Conservation (phyloP, 2,888 invertebrate species). For the Phytoseiulus persimilis region DNA sequence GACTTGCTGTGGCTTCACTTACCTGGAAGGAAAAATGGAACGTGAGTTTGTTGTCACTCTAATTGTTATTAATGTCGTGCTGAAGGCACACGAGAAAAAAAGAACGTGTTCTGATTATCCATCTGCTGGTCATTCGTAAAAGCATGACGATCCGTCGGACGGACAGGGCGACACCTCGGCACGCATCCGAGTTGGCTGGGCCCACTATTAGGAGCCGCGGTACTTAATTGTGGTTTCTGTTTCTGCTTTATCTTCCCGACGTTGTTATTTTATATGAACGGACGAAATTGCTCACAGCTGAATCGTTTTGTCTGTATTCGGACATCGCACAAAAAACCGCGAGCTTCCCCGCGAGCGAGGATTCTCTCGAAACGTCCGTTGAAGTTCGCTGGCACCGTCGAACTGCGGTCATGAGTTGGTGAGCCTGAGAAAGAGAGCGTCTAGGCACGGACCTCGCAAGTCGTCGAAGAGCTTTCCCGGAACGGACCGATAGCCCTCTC, state of each 20-base stretch:
- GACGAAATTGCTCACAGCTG: neutral
- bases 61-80: neutral
- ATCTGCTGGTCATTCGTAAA: neutral
- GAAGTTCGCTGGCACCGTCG: neutral
- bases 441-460: neutral
- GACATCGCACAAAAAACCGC: neutral
- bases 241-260: neutral
- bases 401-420: neutral
- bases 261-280: neutral
- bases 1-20: neutral
- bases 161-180: neutral
- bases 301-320: neutral
- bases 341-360: neutral
- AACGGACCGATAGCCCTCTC: neutral
- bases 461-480: neutral
- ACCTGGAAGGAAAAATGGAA: neutral
- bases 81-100: neutral
- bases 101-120: neutral
- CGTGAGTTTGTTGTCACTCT: neutral
- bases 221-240: neutral
- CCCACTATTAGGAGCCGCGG: neutral
- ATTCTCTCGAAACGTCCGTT: neutral
- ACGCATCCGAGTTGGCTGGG: neutral
- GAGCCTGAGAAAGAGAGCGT: neutral
- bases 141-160: neutral